Evolutionary conservation across 2,113 vertebrate genomes (phyloP), one percentile per base, ranked within the genome.

Genomic region (Centropus unirufus): DNA sequence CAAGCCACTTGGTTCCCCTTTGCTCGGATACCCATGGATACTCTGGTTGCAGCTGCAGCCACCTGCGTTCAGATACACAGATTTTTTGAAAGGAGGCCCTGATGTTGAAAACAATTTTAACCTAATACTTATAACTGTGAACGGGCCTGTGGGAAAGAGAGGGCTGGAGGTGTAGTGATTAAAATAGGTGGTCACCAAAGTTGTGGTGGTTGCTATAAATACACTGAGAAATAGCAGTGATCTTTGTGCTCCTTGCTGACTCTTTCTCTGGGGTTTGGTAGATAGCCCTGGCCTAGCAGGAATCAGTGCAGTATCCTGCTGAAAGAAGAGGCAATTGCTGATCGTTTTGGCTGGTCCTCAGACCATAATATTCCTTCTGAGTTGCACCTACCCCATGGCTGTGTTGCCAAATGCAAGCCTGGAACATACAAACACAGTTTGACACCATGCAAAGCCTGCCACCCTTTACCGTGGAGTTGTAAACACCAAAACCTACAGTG

Each of bases 401-500:
- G 0, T 20, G 81, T 61, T 1, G 2, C 39, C 47, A 51, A 21
- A 39, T 14, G 21, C 70, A 39, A 86, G 76, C 68, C 46, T 36
- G 51, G 47, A 67, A 51, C 6, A 1, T 1, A 29, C 44, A 32
- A 23, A 61, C 59, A 29, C 0, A 1, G 32, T 66, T 57, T 69
- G n/a, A 11, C 30, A 23, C 54, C 54, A 20, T 2, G 7, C 40
- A 52, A 63, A 75, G 73, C 34, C 54, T 55, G n/a, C 21, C 62
- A 22, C 58, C 29, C 47, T 82, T 78, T 55, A 22, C 42, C 19
- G 19, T 22, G 42, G 55, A 84, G 74, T 12, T 74, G 61, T 55
- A 68, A 89, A 84, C 67, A n/a, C 20, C 0, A 0, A 82, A 70
- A 79, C 42, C 17, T 39, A 2, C 15, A 69, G 14, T 1, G 0